phyloP scores from a whole-genome alignment of 2,113 vertebrate genomes.

The Mustelus asterias region DNA sequence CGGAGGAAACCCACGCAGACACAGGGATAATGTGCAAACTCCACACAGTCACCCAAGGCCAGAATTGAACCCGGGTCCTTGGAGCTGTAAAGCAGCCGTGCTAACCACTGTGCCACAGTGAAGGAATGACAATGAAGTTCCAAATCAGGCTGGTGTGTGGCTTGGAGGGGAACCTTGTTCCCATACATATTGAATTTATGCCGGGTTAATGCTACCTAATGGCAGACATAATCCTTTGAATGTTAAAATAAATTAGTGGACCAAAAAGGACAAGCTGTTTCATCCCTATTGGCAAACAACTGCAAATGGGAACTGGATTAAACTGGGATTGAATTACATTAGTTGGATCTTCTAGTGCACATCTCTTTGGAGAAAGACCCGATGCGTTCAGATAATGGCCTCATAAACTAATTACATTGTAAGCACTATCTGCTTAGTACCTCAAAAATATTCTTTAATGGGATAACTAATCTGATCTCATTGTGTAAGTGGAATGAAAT shows the following conservation, averaged over 20 bases:
- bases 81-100: too few species aligned
- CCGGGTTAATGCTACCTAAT: neutral
- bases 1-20: too few species aligned
- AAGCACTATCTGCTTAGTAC: neutral
- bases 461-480: neutral
- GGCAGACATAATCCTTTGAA: neutral
- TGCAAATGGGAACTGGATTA: neutral
- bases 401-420: neutral
- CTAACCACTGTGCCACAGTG: too few species aligned
- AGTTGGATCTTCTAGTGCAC: neutral
- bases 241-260: neutral
- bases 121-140: too few species aligned
- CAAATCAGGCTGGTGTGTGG: too few species aligned
- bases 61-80: too few species aligned
- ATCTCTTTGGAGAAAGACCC: neutral
- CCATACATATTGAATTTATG: neutral
- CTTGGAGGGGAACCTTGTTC: too few species aligned
- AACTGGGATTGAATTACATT: neutral
- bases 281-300: neutral
- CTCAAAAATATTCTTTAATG: neutral
- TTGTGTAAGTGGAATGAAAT: neutral
- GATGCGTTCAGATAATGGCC: neutral
- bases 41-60: too few species aligned
- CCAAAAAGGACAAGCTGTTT: neutral
- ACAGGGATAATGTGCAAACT: too few species aligned